A percentile compares a stretch with the other conserved stretches of the same genome.
These are phyloP conservation scores for Myiozetetes cayanensis DNA, from an alignment of 2,113 vertebrate genomes.

Conservation along the genomic window DNA sequence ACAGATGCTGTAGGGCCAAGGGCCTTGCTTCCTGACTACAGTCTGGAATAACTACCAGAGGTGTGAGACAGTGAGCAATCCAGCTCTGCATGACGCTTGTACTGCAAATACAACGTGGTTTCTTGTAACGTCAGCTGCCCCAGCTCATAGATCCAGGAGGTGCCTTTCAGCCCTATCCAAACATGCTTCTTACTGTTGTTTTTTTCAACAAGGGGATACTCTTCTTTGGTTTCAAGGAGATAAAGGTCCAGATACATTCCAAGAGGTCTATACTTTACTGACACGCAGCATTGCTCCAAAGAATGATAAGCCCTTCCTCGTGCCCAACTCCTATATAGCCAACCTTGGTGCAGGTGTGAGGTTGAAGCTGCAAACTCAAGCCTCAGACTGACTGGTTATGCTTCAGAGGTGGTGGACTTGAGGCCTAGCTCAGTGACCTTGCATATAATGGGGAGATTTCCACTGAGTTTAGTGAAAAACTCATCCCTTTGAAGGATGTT, in stretches of 20 bases:
- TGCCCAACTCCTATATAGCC: neutral
- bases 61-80: neutral
- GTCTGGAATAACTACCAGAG: neutral
- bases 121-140: neutral
- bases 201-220: neutral
- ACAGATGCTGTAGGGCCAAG: neutral
- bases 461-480: neutral
- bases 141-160: neutral
- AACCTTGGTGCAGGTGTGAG: rapidly evolving
- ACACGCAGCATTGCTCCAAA: rapidly evolving
- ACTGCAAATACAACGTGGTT: neutral
- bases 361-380: neutral
- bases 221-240: neutral
- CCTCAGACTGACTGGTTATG: neutral
- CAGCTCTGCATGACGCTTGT: rapidly evolving
- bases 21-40: rapidly evolving
- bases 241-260: neutral
- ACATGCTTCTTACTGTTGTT: neutral
- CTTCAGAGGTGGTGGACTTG: neutral
- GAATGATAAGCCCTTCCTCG: neutral
- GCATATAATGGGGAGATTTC: neutral
- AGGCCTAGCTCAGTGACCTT: neutral
- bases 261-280: neutral
- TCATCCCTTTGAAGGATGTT: neutral
- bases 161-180: neutral